These are phyloP conservation scores for Hyles vespertilio DNA, from an alignment of 1,140 invertebrate genomes.

Conservation along the genomic window DNA sequence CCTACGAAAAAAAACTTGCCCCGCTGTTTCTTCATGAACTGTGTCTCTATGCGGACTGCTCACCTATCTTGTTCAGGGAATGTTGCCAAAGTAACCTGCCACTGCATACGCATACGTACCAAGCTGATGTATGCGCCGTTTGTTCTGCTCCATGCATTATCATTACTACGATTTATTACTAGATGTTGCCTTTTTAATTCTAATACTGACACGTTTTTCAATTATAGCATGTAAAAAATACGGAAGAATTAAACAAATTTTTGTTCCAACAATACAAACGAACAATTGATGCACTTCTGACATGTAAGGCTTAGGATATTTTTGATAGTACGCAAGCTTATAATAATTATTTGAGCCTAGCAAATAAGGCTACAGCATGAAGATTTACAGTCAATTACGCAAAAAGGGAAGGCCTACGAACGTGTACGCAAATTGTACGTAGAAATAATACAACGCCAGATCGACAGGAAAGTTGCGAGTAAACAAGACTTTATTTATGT, in stretches of 20 bases:
- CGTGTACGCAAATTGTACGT: slow-evolving; percentile 1
- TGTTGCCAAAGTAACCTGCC: slow-evolving; percentile 46
- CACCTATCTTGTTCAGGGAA: slow-evolving; percentile 38
- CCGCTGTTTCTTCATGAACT: no score
- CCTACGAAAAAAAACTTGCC: no score
- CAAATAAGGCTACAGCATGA: slow-evolving; percentile 4
- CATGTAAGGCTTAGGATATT: no score
- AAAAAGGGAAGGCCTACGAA: slow-evolving; percentile 10
- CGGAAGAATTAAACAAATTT: no score
- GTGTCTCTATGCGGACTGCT: slow-evolving; percentile 1
- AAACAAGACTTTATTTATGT: slow-evolving; percentile 12
- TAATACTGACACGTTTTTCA: no score
- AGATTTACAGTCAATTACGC: slow-evolving; percentile 27
- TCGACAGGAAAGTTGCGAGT: slow-evolving; percentile 6
- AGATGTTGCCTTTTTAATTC: no score
- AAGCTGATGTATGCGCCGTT: neutral
- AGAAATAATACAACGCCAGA: neutral
- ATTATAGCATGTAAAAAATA: no score
- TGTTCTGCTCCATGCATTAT: slow-evolving; percentile 1
- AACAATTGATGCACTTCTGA: no score
- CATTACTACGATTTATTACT: neutral
- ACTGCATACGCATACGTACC: slow-evolving; percentile 15
- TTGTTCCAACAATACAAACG: no score
- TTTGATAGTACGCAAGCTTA: no score
- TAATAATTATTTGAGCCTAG: neutral